Conservation (phyloP, 2,888 invertebrate species). For the Calliscelio sp. region DNA sequence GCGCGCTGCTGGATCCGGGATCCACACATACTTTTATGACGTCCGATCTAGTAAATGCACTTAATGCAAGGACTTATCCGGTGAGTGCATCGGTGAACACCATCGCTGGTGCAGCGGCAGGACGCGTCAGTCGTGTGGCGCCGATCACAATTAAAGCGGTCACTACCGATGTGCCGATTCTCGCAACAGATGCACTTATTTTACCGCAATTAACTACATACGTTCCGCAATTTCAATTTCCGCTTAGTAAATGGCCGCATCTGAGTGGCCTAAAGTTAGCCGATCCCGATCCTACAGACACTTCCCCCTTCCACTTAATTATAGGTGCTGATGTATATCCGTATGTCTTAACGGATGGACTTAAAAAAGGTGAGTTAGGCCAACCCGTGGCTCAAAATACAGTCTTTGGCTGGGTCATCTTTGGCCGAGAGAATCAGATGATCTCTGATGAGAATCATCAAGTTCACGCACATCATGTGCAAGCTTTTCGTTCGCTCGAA, state of each 20-base stretch:
- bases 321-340: too few species aligned
- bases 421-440: too few species aligned
- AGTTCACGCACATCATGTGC: too few species aligned
- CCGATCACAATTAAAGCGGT: neutral
- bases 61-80: neutral
- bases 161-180: neutral
- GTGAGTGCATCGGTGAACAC: neutral
- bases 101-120: too few species aligned
- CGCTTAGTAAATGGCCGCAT: neutral
- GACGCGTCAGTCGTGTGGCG: too few species aligned
- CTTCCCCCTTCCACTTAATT: neutral
- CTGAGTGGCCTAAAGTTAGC: neutral
- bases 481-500: too few species aligned
- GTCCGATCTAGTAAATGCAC: neutral
- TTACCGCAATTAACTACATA: neutral
- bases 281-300: neutral
- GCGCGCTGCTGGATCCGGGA: constrained; percentile 3
- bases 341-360: neutral
- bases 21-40: neutral
- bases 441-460: too few species aligned
- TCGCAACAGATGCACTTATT: too few species aligned
- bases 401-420: neutral
- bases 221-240: neutral
- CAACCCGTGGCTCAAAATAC: neutral
- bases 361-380: neutral